A percentile compares a stretch with the other conserved stretches of the same genome.
phyloP scores from a whole-genome alignment of 2,797 vertebrate species.

The Cichlasoma orientale region DNA sequence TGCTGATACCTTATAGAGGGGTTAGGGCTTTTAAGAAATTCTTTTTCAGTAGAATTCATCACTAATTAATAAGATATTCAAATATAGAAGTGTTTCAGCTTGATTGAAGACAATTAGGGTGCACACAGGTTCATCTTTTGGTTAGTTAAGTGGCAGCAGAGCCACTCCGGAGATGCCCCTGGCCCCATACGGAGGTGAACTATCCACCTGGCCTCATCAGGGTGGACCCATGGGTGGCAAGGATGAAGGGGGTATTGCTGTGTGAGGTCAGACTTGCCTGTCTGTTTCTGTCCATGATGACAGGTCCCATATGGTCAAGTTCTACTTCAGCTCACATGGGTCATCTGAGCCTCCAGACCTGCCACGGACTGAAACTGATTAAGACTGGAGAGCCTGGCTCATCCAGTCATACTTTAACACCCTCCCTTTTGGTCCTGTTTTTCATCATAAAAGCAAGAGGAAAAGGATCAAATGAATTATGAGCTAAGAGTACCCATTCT shows the following conservation, averaged over 20 bases:
- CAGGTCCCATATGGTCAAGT: constrained; percentile 29
- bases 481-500: background rate
- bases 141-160: background rate
- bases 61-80: constrained; percentile 19
- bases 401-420: background rate
- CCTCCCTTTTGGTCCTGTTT: background rate
- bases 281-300: constrained; percentile 22
- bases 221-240: constrained; percentile 9
- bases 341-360: background rate
- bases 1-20: background rate
- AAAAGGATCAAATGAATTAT: background rate
- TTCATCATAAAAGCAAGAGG: background rate
- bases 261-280: constrained; percentile 19
- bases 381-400: background rate
- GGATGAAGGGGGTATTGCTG: background rate
- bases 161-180: background rate
- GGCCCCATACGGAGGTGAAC: background rate
- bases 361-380: background rate
- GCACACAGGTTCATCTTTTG: background rate
- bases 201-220: constrained; percentile 17
- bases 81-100: constrained; percentile 1
- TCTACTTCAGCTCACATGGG: background rate
- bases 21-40: background rate
- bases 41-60: background rate
- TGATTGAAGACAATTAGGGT: constrained; percentile 5